Base-by-base conservation (phyloP, 1,140 invertebrate species). In the Alviniconcha marisindica region DNA sequence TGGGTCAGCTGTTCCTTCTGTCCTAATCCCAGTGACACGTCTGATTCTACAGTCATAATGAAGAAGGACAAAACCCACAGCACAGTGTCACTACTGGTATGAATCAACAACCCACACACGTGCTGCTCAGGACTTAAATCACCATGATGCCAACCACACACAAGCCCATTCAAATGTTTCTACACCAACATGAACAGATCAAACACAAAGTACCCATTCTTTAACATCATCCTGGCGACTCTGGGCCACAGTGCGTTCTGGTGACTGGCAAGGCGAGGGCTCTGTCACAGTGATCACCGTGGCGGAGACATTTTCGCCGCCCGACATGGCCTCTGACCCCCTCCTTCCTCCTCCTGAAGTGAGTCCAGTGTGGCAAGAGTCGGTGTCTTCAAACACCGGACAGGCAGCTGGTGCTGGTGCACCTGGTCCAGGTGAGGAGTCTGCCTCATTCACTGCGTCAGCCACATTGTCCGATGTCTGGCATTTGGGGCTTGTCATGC, bases 191-290 rank as follows among this genome's bases (percentile, higher is more conserved):
- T 54, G 12, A 54, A 54, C 51, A 54, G 51, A 54, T 54, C 24
- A 12, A 54, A 54, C 31, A 15, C 69, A 33, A 76, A n/a, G 63
- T 28, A 80, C 78, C 78, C 78, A 80, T 69, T 63, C 56, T n/a
- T 80, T 80, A 3, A 80, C 56, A n/a, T 80, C 78, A 31, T 80
- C 78, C 28, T 80, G 56, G 5, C 78, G 54, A 44, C 78, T 66
- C 36, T 44, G 78, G 24, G 78, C 51, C 31, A 80, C 56, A 24
- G 56, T 66, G 38, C 78, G 54, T 24, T 80, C 78, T n/a, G 78
- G 78, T 1, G 78, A 80, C 56, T 66, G 78, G 40, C 60, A 60
- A 69, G 78, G 78, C 36, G 78, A 80, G 56, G 78, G 51, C 31
- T 80, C 60, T 14, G 78, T 80, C 5, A 80, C 56, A 2, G 78